phyloP scores from a whole-genome alignment of 2,113 vertebrate genomes.

The Misgurnus anguillicaudatus region DNA sequence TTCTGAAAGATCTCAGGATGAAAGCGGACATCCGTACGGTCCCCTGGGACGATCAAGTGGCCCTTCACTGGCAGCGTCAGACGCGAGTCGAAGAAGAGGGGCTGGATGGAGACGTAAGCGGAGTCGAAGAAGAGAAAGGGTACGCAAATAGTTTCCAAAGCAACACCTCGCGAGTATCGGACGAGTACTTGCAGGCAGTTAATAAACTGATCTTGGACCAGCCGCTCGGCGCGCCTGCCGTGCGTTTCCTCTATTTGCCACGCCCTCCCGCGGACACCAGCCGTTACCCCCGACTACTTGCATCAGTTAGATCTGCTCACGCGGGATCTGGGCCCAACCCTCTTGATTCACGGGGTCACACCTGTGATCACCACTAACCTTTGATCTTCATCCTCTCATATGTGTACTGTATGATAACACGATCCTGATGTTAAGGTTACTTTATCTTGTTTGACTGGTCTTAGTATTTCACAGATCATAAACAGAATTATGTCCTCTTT shows the following conservation, averaged over 20 bases:
- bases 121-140: slow-evolving; percentile 54
- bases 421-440: background rate
- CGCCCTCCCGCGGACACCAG: slow-evolving; percentile 83
- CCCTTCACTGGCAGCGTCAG: slow-evolving; percentile 85
- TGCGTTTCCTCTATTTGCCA: slow-evolving; percentile 88
- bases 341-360: slow-evolving; percentile 88
- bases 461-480: background rate
- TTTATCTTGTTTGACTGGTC: background rate
- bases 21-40: slow-evolving; percentile 82
- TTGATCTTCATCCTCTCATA: slow-evolving; percentile 58
- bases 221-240: slow-evolving; percentile 65
- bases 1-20: slow-evolving; percentile 85
- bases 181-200: slow-evolving; percentile 82
- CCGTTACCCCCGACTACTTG: slow-evolving; percentile 81
- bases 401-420: background rate
- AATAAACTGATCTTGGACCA: slow-evolving; percentile 83
- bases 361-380: slow-evolving; percentile 90
- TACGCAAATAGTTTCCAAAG: slow-evolving; percentile 79
- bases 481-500: too few relatives aligned
- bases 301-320: slow-evolving; percentile 86
- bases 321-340: slow-evolving; percentile 82
- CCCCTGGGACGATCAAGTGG: slow-evolving; percentile 83
- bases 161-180: slow-evolving; percentile 79
- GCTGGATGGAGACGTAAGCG: slow-evolving; percentile 8
- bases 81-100: background rate